Conservation (phyloP, 2,888 invertebrate genomes). For the Eilema caniola region DNA sequence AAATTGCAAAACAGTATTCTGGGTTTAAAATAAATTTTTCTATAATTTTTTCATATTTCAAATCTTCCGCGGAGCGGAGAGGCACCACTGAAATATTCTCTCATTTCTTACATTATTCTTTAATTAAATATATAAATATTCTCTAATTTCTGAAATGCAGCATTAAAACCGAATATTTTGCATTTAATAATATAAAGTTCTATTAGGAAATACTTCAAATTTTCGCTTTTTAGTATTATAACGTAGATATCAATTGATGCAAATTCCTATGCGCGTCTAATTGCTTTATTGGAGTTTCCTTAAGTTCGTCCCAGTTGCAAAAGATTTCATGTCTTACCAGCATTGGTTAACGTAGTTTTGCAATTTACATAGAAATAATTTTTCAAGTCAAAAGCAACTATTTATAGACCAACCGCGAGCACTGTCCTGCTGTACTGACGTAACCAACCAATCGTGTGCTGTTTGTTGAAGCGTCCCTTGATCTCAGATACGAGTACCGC, state of each 20-base stretch:
- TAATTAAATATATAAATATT: too few species aligned
- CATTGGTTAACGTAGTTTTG: background rate
- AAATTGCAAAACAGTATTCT: background rate
- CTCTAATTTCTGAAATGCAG: background rate
- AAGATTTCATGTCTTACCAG: background rate
- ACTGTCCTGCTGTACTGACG: background rate
- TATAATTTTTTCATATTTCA: too few species aligned
- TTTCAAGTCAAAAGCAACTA: too few species aligned
- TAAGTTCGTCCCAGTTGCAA: slow-evolving; percentile 11
- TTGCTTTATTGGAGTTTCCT: slow-evolving; percentile 11
- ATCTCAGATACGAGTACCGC: slow-evolving; percentile 93
- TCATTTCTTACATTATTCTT: too few species aligned
- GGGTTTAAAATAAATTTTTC: background rate
- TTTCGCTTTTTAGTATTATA: slow-evolving; percentile 1
- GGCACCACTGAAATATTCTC: background rate
- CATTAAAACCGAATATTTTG: too few species aligned
- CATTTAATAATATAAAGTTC: slow-evolving; percentile 3
- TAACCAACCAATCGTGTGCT: slow-evolving; percentile 14
- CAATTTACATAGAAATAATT: too few species aligned
- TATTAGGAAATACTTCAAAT: slow-evolving; percentile 6
- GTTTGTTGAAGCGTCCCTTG: slow-evolving; percentile 76
- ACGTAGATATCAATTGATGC: too few species aligned
- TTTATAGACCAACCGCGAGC: too few species aligned
- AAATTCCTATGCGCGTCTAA: slow-evolving; percentile 7
- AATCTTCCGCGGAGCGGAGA: too few species aligned